Evolutionary conservation across 2,113 vertebrate species (phyloP), one percentile per base, ranked within the genome.

Genomic region (Xiphophorus hellerii): DNA sequence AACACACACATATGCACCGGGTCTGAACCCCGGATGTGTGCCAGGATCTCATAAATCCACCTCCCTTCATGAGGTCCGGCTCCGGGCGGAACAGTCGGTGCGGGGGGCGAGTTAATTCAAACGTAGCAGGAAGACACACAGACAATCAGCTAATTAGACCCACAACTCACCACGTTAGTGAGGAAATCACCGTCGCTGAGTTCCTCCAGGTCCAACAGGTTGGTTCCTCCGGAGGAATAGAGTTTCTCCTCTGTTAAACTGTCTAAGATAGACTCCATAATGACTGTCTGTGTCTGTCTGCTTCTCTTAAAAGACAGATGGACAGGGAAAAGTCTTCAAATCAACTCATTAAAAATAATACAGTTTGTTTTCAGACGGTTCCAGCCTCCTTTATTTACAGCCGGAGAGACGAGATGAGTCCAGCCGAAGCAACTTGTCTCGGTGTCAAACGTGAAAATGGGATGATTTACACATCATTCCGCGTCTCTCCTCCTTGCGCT

Each of bases 201-300:
- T 28, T 93, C 92, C 79, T 93, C 92, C 89, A 93, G 90, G 86
- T 93, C 92, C 90, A 93, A 92, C 90, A 93, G 92, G 92, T 93
- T 90, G 86, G 42, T 64, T 0, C 88, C 86, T 7, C 72, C 90
- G 67, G 83, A 39, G 29, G 88, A 81, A 3, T 90, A 92, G 63
- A 91, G 90, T 73, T 87, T 90, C 51, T 93, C 92, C 0, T 87
- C 88, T 3, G 88, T 39, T 13, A 92, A 63, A 78, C 90, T 93
- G 81, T 92, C 90, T 51, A 92, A 67, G 42, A 93, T 88, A 68
- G 90, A 90, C 73, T 93, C 92, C 92, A 93, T 93, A 82, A 74
- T 86, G 71, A 31, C 48, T 76, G 78, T 37, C n/a, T 39, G 12
- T 58, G 61, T 83, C 15, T 77, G 54, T 77, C 20, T 73, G 5